Evolutionary conservation across 2,888 invertebrate species (phyloP).

Genomic region (Dendrolimus pini): DNA sequence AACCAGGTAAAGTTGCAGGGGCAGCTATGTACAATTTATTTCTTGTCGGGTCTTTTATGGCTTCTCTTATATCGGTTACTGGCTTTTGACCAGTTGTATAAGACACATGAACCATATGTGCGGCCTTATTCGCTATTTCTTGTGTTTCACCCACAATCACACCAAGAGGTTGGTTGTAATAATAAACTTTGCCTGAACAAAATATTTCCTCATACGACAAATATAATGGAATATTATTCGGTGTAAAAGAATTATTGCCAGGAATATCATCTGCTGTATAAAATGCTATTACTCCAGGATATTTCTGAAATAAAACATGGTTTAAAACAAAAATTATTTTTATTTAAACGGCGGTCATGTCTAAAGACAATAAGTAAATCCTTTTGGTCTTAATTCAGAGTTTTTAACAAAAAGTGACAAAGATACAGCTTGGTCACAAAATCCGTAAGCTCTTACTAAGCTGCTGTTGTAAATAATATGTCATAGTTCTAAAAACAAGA

Average conservation of each 20-base stretch:
- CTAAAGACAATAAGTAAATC: too few relatives aligned
- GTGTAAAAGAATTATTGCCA: constrained; percentile 78
- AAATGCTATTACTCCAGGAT: constrained; percentile 79
- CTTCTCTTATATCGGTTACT: constrained; percentile 31
- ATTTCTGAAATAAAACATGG: constrained; percentile 53
- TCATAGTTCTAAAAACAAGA: too few relatives aligned
- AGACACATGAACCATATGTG: constrained; percentile 69
- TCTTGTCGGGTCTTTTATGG: constrained; percentile 27
- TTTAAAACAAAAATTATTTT: neutral
- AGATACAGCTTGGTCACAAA: too few relatives aligned
- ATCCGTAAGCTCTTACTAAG: too few relatives aligned
- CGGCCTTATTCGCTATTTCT: constrained; percentile 71
- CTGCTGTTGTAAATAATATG: too few relatives aligned
- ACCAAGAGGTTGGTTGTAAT: constrained; percentile 42
- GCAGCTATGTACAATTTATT: constrained; percentile 13
- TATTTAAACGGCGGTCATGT: neutral
- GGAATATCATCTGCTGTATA: constrained; percentile 80
- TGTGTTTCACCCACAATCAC: constrained; percentile 77
- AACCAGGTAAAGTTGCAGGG: constrained; percentile 37
- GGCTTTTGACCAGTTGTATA: constrained; percentile 57
- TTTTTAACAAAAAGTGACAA: too few relatives aligned
- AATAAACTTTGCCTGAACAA: constrained; percentile 30
- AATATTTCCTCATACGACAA: constrained; percentile 56
- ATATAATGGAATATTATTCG: constrained; percentile 20
- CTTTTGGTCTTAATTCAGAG: too few relatives aligned